Evolutionary conservation across 2,888 invertebrate genomes (phyloP).

Genomic region (Leptopilina syphax): DNA sequence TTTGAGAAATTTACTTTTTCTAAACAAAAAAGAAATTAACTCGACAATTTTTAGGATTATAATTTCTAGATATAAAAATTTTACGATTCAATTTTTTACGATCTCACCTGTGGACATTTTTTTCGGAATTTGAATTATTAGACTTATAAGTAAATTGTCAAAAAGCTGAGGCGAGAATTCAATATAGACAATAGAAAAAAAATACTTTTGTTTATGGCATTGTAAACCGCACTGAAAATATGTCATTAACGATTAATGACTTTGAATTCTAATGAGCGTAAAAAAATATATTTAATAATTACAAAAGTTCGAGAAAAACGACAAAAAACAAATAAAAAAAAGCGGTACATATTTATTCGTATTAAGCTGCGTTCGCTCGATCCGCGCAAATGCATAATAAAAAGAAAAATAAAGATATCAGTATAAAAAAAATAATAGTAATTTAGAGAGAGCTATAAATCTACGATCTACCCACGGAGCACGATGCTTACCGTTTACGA

Average conservation of each 20-base stretch:
- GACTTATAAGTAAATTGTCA: neutral
- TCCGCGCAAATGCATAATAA: constrained; percentile 49
- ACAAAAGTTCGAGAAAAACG: constrained; percentile 38
- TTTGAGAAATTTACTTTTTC: neutral
- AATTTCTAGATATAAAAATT: no score
- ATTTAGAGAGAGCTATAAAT: constrained; percentile 47
- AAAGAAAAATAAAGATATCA: constrained; percentile 48
- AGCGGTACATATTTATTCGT: constrained; percentile 37
- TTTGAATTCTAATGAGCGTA: constrained; percentile 25
- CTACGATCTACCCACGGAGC: constrained; percentile 48
- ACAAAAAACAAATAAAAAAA: neutral
- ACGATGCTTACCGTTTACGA: constrained; percentile 55
- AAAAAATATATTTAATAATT: constrained; percentile 26
- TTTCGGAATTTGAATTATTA: neutral
- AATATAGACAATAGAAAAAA: neutral
- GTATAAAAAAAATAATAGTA: constrained; percentile 45
- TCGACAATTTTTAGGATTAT: no score
- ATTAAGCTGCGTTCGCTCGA: constrained; percentile 32
- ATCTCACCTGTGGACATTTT: neutral
- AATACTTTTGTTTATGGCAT: constrained; percentile 26
- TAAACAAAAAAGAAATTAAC: neutral
- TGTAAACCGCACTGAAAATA: constrained; percentile 32
- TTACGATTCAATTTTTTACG: neutral
- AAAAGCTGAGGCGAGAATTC: constrained; percentile 2
- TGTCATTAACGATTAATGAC: constrained; percentile 12